Percentiles rank a stretch among this genome's conserved stretches.
phyloP scores from a whole-genome alignment of 1,140 invertebrate genomes.

The Dufourea novaeangliae region DNA sequence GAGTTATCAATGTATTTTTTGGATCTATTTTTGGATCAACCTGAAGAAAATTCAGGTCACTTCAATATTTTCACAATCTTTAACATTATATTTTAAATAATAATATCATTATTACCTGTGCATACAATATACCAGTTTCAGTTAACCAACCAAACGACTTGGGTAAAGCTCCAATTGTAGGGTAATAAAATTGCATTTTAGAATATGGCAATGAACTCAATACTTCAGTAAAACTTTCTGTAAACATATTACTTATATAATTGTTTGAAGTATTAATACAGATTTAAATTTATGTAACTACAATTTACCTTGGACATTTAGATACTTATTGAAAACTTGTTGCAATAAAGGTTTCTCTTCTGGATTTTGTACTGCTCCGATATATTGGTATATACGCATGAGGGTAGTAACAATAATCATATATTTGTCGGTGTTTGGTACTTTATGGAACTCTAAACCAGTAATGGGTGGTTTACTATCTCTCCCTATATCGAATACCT shows the following conservation, averaged over 20 bases:
- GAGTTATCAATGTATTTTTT: conserved; percentile 84
- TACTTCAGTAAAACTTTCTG: conserved; percentile 87
- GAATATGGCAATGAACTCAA: conserved; percentile 90
- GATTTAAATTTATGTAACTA: neutral
- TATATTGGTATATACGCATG: conserved; percentile 92
- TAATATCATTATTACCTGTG: conserved; percentile 82
- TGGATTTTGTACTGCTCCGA: conserved; percentile 86
- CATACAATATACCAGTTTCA: conserved; percentile 87
- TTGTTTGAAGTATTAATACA: neutral
- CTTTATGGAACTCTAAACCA: conserved; percentile 91
- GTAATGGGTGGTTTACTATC: conserved; percentile 89
- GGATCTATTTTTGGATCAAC: conserved; percentile 82
- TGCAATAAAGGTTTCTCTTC: conserved; percentile 91
- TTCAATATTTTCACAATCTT: conserved; percentile 10
- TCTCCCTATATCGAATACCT: conserved; percentile 94
- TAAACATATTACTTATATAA: conserved; percentile 47
- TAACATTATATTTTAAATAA: conserved; percentile 71
- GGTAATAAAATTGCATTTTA: conserved; percentile 90
- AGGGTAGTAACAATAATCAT: conserved; percentile 93
- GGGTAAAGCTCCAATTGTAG: conserved; percentile 85
- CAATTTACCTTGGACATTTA: conserved; percentile 86
- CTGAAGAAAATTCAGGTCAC: conserved; percentile 75
- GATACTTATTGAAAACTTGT: conserved; percentile 91
- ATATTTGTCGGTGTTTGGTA: conserved; percentile 87
- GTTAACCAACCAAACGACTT: conserved; percentile 94